Conservation (phyloP, 2,888 invertebrate species). For the Zaprionus bogoriensis region DNA sequence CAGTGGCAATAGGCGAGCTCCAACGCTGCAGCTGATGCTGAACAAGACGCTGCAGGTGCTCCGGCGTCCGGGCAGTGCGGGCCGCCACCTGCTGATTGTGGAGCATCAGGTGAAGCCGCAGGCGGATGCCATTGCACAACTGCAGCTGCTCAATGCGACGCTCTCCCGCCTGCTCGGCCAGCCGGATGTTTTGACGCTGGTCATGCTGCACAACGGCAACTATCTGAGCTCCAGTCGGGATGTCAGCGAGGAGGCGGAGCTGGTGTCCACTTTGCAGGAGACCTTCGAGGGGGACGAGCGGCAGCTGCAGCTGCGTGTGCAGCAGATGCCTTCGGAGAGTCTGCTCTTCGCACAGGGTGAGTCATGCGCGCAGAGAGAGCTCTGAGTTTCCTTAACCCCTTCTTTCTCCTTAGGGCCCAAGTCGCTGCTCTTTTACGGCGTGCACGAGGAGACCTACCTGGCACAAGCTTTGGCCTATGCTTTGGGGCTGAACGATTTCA, state of each 20-base stretch:
- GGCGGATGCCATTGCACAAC: constrained; percentile 88
- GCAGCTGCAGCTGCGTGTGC: constrained; percentile 28
- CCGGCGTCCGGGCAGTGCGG: constrained; percentile 85
- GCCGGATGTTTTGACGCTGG: constrained; percentile 49
- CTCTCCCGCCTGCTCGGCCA: constrained; percentile 81
- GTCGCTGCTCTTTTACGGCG: constrained; percentile 92
- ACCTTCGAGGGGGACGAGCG: constrained; percentile 2
- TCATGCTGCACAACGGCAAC: constrained; percentile 51
- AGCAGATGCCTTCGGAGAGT: constrained; percentile 54
- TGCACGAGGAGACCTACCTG: constrained; percentile 95
- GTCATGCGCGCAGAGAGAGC: too few species aligned
- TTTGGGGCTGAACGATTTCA: constrained; percentile 85
- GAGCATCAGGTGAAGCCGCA: constrained; percentile 91
- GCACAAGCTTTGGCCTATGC: constrained; percentile 92
- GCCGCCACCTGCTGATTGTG: constrained; percentile 89
- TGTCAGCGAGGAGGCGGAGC: constrained; percentile 49
- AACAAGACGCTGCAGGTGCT: constrained; percentile 88
- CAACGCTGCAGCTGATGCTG: constrained; percentile 90
- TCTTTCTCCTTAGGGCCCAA: constrained; percentile 92
- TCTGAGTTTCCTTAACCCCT: too few species aligned
- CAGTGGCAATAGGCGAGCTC: constrained; percentile 85
- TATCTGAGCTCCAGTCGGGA: constrained; percentile 43
- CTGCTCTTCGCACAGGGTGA: constrained; percentile 64
- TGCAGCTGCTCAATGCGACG: constrained; percentile 89
- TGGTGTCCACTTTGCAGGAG: constrained; percentile 22